Base-by-base conservation (phyloP, 2,888 invertebrate genomes). In the Stenichneumon culpator region DNA sequence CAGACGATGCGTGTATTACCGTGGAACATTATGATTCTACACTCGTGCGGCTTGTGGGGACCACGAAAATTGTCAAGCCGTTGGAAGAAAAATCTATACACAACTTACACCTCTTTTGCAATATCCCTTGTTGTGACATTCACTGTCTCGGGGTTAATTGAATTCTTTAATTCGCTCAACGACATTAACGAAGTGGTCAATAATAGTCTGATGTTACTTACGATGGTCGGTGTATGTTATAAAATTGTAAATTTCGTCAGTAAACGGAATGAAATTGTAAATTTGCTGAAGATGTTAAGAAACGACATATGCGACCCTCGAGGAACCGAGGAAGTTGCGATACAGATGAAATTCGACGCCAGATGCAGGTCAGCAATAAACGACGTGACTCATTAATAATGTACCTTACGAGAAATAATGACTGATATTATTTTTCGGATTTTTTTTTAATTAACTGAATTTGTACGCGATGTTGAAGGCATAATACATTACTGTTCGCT, bases 41-140 rank as follows among this genome's bases (percentile, higher is more conserved):
- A 74, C 57, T 72, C 65, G 57, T 83, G 77, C 32, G 86, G 86
- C 14, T 22, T 83, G 14, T 86, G 82, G 82, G 19, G 78, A 67
- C 72, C 82, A 4, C 39, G 25, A 7, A 63, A 32, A 28, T 86
- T 79, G 79, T 83, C 83, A 11, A 50, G 44, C 3, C 83, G 83
- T 16, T 79, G 79, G 79, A 86, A 77, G 32, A 79, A 75, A 70
- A 14, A 69, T n/a, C 19, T 77, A n/a, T 86, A 86, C 80, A 65
- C 9, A 9, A 54, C 25, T 36, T 83, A 83, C 50, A 86, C 80
- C 16, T 39, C 19, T 52, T 69, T 77, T 22, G 16, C 78, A 6
- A 82, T 73, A n/a, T 73, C 67, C n/a, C n/a, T 47, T 5, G 54
- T 39, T 22, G 75, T 57, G 36, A 57, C 79, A 0, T 83, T 79